A percentile compares a stretch with the other conserved stretches of the same genome.
phyloP scores from a whole-genome alignment of 2,888 invertebrate species.

The Thecophora atra region DNA sequence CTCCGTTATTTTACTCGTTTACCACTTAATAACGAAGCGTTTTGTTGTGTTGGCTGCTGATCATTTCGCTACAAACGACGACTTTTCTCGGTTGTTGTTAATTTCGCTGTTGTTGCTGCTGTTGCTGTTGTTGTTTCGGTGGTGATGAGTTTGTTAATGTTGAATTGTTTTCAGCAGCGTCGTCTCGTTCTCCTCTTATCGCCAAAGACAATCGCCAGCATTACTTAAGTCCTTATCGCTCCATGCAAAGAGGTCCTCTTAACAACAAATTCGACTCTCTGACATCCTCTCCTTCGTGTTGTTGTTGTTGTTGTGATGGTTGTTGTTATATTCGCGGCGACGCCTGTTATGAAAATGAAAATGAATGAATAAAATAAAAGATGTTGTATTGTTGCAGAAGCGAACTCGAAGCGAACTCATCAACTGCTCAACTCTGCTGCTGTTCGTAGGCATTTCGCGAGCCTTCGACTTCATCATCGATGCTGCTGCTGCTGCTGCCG shows the following conservation, averaged over 20 bases:
- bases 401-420: not conserved
- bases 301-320: conserved; percentile 8
- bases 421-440: not conserved
- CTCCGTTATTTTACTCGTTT: no score
- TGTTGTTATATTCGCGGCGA: not conserved
- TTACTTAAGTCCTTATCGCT: conserved; percentile 40
- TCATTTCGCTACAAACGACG: not conserved
- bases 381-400: not conserved
- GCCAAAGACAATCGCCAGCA: conserved; percentile 38
- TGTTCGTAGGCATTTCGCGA: not conserved
- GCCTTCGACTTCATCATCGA: no score
- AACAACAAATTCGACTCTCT: conserved; percentile 29
- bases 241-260: conserved; percentile 18
- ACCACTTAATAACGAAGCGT: no score
- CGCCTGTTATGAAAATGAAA: not conserved
- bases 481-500: no score
- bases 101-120: conserved; percentile 26
- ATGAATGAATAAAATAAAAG: conserved; percentile 1
- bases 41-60: no score
- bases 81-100: not conserved
- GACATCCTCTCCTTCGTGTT: conserved; percentile 5
- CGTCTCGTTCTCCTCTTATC: conserved; percentile 29
- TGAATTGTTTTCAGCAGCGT: conserved; percentile 33
- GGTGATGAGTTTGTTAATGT: conserved; percentile 17
- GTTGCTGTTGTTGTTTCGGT: conserved; percentile 10